Base-by-base conservation (phyloP, 2,888 invertebrate species). In the Macropis europaea region DNA sequence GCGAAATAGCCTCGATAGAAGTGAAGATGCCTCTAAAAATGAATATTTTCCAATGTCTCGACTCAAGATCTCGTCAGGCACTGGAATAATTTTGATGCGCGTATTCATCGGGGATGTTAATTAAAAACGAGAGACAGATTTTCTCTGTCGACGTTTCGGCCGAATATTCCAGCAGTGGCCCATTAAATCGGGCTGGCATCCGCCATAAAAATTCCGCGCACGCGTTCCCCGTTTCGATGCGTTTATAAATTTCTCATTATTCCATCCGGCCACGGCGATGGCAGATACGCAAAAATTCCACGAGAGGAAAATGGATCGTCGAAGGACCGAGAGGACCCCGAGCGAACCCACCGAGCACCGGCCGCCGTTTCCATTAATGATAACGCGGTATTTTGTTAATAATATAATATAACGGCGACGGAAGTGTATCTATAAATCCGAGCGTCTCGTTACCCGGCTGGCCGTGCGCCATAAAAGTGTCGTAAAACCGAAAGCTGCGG, bases 401-500 rank as follows among this genome's bases (percentile, higher is more conserved):
- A 22, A 32, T 22, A 28, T n/a, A 22, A 47, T 24, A 52, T 9
- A 45, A 32, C 38, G 26, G n/a, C 6, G 30, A 3, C 30, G 9
- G 24, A n/a, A n/a, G 24, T 19, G 50, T 36, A 50, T 48, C 54
- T 11, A 17, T 13, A 50, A 66, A 66, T 66, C 50, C 52, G 9
- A 9, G 15, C 17, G 13, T 43, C 32, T 38, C 36, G 50, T 52
- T 40, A 13, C 28, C 9, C 52, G 38, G 32, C 24, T 61, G 69
- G 50, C 56, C 34, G 45, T 3, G 38, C 32, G 47, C 52, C 69
- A 50, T 53, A 48, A 66, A 59, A 67, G 11, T 40, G 30, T 38
- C 68, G 67, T 53, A 64, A n/a, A 64, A 53, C 45, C 13, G 63
- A 30, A 38, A 40, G 50, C 62, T n/a, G 30, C 38, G 45, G 30